These are phyloP conservation scores for Rachycentron canadum DNA, from an alignment of 2,797 vertebrate genomes.

Conservation along the genomic window DNA sequence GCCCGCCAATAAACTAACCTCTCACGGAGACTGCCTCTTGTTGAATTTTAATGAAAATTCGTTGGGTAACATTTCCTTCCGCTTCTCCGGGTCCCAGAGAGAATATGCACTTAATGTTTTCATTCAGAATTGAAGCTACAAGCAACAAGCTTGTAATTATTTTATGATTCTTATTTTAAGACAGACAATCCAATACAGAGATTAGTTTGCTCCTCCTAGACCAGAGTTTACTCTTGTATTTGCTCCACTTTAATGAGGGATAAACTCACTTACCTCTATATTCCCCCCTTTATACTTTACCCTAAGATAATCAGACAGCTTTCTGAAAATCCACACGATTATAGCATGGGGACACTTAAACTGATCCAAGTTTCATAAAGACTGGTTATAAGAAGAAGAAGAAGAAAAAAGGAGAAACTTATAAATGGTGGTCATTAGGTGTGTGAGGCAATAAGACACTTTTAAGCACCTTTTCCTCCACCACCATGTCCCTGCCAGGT, in stretches of 20 bases:
- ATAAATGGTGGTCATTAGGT: conserved; percentile 33
- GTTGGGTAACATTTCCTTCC: conserved; percentile 63
- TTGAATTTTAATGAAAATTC: conserved; percentile 78
- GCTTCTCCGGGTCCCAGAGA: conserved; percentile 36
- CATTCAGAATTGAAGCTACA: conserved; percentile 36
- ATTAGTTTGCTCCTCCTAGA: background rate
- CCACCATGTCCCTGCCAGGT: conserved; percentile 57
- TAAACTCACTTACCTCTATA: background rate
- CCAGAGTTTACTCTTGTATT: background rate
- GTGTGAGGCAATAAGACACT: conserved; percentile 47
- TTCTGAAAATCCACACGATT: background rate
- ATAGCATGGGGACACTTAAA: background rate
- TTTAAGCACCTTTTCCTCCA: conserved; percentile 47
- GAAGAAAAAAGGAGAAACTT: conserved; percentile 10
- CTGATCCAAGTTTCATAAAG: background rate
- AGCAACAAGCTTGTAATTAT: conserved; percentile 3
- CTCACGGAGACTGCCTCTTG: conserved; percentile 77
- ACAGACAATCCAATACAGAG: background rate
- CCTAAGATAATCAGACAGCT: too few species aligned
- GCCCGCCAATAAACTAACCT: conserved; percentile 81
- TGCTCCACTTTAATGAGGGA: background rate
- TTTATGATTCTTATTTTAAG: background rate
- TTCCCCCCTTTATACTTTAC: background rate
- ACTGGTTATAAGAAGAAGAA: too few species aligned
- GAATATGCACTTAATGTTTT: conserved; percentile 45